Base-by-base conservation (phyloP, 1,140 invertebrate species). In the Trigoniulus corallinus region DNA sequence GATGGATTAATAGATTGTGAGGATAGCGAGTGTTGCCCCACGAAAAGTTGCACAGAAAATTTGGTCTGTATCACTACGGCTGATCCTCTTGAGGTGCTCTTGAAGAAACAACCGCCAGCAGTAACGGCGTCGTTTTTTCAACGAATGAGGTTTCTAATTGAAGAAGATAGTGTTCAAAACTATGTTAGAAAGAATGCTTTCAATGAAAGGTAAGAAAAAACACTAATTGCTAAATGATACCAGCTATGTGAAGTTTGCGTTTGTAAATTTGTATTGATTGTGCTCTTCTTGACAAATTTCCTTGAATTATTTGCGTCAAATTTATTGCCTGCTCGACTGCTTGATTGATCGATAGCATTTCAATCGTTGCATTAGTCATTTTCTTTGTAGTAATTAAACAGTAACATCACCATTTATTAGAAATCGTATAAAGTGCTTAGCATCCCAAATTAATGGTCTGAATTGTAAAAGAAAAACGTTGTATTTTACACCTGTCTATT, bases 101-200 rank as follows among this genome's bases (percentile, higher is more conserved):
- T 96, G 3, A 69, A 89, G 42, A 94, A 94, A 69, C 89, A 96
- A 62, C 87, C 91, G 1, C 89, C 91, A 1, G 85, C 89, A 18
- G 88, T 93, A 53, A 94, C 91, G 0, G 91, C 92, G 1, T 94
- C 91, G 0, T 98, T 98, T 74, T 97, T 94, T 65, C 89, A 98
- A 65, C 80, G 89, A 61, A 94, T 96, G 84, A 88, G 91, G 63
- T 98, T 98, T 70, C 74, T 98, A 39, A 94, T 98, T 56, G 91
- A 97, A 69, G 89, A 95, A 66, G 88, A 89, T 62, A 94, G 91
- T 68, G 77, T 97, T 18, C 94, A 98, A 69, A 92, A 87, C 65
- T 97, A 96, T 67, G 91, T 92, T 18, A 81, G 87, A 55, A 79
- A 84, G 59, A 86, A 89, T 60, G 86, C 85, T 3, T 97, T 97